Evolutionary conservation across 2,797 vertebrate species (phyloP).

Genomic region (Hapalemur alaotrensis): DNA sequence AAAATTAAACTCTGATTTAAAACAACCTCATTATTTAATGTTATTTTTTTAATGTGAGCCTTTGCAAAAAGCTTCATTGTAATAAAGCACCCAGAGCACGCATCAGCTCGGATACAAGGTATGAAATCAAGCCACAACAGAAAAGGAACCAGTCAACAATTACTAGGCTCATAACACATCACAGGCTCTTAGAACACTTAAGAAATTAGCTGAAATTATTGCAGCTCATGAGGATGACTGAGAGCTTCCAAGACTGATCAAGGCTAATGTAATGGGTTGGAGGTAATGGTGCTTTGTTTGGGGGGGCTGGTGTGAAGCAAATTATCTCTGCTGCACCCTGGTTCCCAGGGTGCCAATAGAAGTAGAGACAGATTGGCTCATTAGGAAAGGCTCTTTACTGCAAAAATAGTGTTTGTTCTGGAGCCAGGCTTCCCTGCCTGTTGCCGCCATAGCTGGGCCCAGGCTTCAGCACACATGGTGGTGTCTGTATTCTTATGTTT

Average conservation of each 20-base stretch:
- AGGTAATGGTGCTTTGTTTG: conserved; percentile 77
- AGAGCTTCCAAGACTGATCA: conserved; percentile 72
- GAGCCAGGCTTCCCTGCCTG: conserved; percentile 50
- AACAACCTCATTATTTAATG: conserved; percentile 67
- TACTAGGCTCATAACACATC: conserved; percentile 79
- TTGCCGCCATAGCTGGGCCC: background rate
- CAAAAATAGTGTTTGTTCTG: conserved; percentile 61
- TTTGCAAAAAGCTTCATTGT: conserved; percentile 70
- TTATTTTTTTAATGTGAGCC: conserved; percentile 74
- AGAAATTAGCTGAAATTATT: conserved; percentile 81
- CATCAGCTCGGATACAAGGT: conserved; percentile 63
- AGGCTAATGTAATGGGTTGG: conserved; percentile 75
- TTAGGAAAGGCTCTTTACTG: conserved; percentile 74
- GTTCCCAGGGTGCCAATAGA: conserved; percentile 78
- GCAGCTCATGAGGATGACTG: conserved; percentile 74
- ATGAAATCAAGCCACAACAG: conserved; percentile 75
- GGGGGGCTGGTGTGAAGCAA: conserved; percentile 45
- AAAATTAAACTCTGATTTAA: conserved; percentile 77
- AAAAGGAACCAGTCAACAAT: conserved; percentile 77
- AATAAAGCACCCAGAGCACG: conserved; percentile 74
- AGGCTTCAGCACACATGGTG: background rate
- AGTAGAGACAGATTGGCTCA: conserved; percentile 77
- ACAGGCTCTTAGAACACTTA: conserved; percentile 79
- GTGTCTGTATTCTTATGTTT: background rate
- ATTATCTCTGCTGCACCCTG: conserved; percentile 74